A percentile compares a stretch with the other conserved stretches of the same genome.
Evolutionary conservation across 1,140 invertebrate genomes (phyloP).

Genomic region (Thrips palmi): DNA sequence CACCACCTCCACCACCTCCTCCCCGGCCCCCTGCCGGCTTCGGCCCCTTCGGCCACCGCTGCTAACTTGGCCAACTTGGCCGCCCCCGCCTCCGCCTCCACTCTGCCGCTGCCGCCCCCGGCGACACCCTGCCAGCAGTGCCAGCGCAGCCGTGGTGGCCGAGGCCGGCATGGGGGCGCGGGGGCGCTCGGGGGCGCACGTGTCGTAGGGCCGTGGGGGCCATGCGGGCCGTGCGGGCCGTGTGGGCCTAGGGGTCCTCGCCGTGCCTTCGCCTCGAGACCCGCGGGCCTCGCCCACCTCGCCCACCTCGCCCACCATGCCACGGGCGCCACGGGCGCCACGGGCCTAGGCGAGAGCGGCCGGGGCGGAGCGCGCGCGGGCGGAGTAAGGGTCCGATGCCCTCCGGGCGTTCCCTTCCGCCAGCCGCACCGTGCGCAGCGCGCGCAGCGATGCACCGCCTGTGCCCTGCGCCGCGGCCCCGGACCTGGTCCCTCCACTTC

Average conservation of each 20-base stretch:
- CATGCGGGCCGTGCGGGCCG: conserved; percentile 12
- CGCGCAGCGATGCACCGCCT: neutral
- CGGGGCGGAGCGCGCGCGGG: too few species aligned
- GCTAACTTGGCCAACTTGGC: neutral
- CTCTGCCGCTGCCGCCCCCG: neutral
- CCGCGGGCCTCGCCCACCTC: neutral
- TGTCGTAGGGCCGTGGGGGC: conserved; percentile 14
- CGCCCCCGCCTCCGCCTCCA: neutral
- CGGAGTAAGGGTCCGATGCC: too few species aligned
- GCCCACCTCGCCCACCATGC: neutral
- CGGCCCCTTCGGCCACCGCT: neutral
- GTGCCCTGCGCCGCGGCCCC: neutral
- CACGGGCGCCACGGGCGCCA: too few species aligned
- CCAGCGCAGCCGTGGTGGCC: conserved; percentile 11
- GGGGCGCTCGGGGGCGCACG: conserved; percentile 14
- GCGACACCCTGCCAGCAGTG: neutral
- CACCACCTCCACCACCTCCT: neutral
- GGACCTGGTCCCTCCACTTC: too few species aligned
- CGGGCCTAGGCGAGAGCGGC: too few species aligned
- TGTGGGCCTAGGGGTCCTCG: conserved; percentile 11
- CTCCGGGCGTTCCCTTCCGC: neutral
- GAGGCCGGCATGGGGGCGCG: conserved; percentile 14
- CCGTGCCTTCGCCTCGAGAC: conserved; percentile 3
- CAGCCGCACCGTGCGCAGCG: conserved; percentile 2
- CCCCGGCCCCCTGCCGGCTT: neutral